These are phyloP conservation scores for Salpingus planirostris DNA, from an alignment of 2,888 invertebrate species.

Conservation along the genomic window DNA sequence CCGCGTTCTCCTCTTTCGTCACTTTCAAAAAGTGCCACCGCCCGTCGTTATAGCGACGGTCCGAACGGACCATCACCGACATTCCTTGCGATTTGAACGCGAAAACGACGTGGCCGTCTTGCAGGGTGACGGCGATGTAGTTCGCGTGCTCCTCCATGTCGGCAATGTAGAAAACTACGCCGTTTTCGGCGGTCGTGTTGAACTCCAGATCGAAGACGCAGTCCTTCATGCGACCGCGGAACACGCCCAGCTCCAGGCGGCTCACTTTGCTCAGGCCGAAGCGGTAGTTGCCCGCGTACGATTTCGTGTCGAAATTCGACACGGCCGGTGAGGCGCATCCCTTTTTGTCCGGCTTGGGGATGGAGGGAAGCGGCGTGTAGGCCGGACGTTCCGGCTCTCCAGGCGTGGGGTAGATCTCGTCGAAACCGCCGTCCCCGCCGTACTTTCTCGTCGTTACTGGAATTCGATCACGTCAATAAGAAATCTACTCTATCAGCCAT, in stretches of 20 bases:
- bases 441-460: not conserved
- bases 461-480: too few species aligned
- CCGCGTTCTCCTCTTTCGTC: too few species aligned
- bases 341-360: slow-evolving; percentile 30
- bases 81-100: too few species aligned
- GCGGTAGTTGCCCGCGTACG: slow-evolving; percentile 43
- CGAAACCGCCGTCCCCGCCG: slow-evolving; percentile 32
- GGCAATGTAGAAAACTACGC: slow-evolving; percentile 75
- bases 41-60: too few species aligned
- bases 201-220: slow-evolving; percentile 73
- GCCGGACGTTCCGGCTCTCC: slow-evolving; percentile 30
- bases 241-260: slow-evolving; percentile 59
- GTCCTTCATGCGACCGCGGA: slow-evolving; percentile 50
- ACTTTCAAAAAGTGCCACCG: too few species aligned
- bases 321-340: slow-evolving; percentile 48
- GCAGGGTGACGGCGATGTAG: slow-evolving; percentile 66
- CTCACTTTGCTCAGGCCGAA: slow-evolving; percentile 61
- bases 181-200: slow-evolving; percentile 65
- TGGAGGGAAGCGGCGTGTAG: slow-evolving; percentile 25
- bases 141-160: slow-evolving; percentile 49
- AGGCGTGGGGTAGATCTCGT: slow-evolving; percentile 7
- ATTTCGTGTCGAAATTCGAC: slow-evolving; percentile 40
- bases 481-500: too few species aligned
- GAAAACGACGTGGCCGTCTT: too few species aligned
- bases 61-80: too few species aligned